Base-by-base conservation (phyloP, 2,113 vertebrate species). In the Sporophila hypoxantha region DNA sequence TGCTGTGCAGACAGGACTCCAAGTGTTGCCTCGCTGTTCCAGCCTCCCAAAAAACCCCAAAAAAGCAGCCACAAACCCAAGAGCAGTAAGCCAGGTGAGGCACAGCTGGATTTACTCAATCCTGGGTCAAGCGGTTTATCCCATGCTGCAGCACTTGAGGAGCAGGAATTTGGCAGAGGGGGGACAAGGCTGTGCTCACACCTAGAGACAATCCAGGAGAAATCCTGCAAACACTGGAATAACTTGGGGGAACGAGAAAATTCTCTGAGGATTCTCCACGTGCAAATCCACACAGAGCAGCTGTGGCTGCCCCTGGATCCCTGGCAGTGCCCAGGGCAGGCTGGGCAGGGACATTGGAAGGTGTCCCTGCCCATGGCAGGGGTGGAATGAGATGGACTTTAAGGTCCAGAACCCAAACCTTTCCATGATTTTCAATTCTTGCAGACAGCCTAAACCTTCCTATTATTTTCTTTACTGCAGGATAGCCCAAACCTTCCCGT, bases 221-320 rank as follows among this genome's bases (percentile, higher is more conserved):
- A 52, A 14, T 7, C 47, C 37, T 59, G 9, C 37, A 57, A 36
- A 17, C 10, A 4, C 2, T 10, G 17, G 11, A 44, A 19, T 3
- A 30, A 0, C 16, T 6, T 4, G 5, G 47, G 30, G 13, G 2
- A 22, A 30, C 12, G 8, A 15, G 42, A 0, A 1, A 1, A 27
- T 44, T 85, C 76, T 34, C 41, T 23, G 8, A 0, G 30, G 22
- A 17, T 13, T 9, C 13, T 22, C 41, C 37, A 29, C 1, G 0
- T 12, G 21, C 19, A 2, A 4, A 32, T 34, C 12, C 6, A 0
- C 22, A 7, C 16, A 17, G 37, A 34, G 52, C 5, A 73, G 39
- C 30, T 66, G 37, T 3, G 68, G 53, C 9, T 60, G 29, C 17
- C 25, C 20, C 76, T 46, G 29, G 29, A 39, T 39, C n/a, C 53